Evolutionary conservation across 1,140 invertebrate species (phyloP).

Genomic region (Brachionus manjavacas): DNA sequence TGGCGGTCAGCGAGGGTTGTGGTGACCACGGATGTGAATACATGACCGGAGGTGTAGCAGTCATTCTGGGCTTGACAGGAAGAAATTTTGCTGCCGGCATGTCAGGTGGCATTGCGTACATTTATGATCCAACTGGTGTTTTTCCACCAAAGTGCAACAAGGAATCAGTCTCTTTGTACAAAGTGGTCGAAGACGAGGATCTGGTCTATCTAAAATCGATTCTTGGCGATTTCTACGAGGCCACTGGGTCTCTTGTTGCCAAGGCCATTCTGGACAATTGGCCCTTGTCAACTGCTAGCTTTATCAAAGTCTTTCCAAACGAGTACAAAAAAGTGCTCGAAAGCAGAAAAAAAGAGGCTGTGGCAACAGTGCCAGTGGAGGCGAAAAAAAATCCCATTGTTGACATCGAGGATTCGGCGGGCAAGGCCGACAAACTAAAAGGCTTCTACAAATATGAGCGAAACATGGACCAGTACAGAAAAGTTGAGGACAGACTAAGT

Average conservation of each 20-base stretch:
- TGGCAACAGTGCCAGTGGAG: not conserved
- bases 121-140: conserved; percentile 74
- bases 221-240: conserved; percentile 77
- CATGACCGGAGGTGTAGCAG: conserved; percentile 88
- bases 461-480: conserved; percentile 76
- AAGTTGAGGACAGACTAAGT: conserved; percentile 73
- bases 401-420: conserved; percentile 26
- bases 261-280: conserved; percentile 73
- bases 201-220: conserved; percentile 71
- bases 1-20: conserved; percentile 83
- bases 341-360: conserved; percentile 1
- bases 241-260: conserved; percentile 83
- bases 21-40: conserved; percentile 99
- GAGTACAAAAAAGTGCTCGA: conserved; percentile 34
- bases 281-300: conserved; percentile 71
- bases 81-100: conserved; percentile 97
- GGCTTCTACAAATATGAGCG: conserved; percentile 94
- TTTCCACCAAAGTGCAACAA: conserved; percentile 72
- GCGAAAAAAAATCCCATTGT: not conserved
- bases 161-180: conserved; percentile 81
- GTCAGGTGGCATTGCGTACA: conserved; percentile 93
- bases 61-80: conserved; percentile 88
- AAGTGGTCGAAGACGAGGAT: conserved; percentile 74
- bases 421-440: conserved; percentile 53
- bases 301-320: conserved; percentile 70